Evolutionary conservation across 2,888 invertebrate genomes (phyloP).

Genomic region (Morpho achilles): DNA sequence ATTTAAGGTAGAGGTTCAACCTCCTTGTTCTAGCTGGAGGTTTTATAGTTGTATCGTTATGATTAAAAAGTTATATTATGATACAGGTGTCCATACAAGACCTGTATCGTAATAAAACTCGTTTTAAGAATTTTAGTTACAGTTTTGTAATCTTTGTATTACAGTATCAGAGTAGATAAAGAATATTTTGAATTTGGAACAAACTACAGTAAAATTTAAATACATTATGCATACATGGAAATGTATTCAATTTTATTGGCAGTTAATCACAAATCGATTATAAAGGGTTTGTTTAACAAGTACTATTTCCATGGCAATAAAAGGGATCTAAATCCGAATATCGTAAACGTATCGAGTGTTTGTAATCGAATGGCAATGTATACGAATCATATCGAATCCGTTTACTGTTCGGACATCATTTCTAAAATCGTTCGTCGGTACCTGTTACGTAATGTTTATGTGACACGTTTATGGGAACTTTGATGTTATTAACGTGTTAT

Average conservation of each 20-base stretch:
- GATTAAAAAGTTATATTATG: too few relatives aligned
- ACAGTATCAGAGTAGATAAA: too few relatives aligned
- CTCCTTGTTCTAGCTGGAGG: too few relatives aligned
- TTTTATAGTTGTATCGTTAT: too few relatives aligned
- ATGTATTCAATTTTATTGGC: slow-evolving; percentile 12
- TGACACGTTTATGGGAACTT: slow-evolving; percentile 5
- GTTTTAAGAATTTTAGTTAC: too few relatives aligned
- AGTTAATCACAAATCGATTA: slow-evolving; percentile 20
- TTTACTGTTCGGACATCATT: slow-evolving; percentile 13
- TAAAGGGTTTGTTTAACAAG: slow-evolving; percentile 18
- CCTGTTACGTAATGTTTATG: slow-evolving; percentile 7
- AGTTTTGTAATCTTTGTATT: too few relatives aligned
- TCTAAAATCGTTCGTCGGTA: slow-evolving; percentile 17
- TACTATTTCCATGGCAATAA: slow-evolving; percentile 16
- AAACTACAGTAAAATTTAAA: too few relatives aligned
- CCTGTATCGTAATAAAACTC: too few relatives aligned
- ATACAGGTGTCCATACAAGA: too few relatives aligned
- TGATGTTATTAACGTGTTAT: slow-evolving; percentile 13
- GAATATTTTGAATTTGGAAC: too few relatives aligned
- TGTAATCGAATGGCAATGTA: slow-evolving; percentile 18
- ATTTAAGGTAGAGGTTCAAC: too few relatives aligned
- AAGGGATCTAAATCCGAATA: slow-evolving; percentile 18
- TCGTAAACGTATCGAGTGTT: slow-evolving; percentile 23
- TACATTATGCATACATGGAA: not conserved
- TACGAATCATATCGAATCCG: slow-evolving; percentile 12